Percentiles rank a stretch among this genome's conserved stretches.
Conservation (phyloP, 2,797 vertebrate species). For the Basileuterus tristriatus region DNA sequence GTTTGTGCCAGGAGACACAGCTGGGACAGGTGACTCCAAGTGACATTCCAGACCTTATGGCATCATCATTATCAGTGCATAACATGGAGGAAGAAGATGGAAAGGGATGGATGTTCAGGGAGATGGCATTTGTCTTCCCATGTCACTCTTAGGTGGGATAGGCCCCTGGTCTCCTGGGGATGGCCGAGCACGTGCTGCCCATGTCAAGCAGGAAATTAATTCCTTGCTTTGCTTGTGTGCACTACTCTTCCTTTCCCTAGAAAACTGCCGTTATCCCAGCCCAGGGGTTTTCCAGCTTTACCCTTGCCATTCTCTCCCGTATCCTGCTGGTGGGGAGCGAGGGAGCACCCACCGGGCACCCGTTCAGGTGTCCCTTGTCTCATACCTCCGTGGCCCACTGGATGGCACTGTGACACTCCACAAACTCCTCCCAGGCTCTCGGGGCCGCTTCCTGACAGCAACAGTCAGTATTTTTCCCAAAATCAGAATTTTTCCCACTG, state of each 20-base stretch:
- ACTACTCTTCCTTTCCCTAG: neutral
- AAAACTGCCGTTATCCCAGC: neutral
- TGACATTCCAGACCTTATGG: neutral
- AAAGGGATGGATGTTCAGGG: too few relatives aligned
- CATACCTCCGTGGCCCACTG: neutral
- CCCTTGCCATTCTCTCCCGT: neutral
- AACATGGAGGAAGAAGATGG: too few relatives aligned
- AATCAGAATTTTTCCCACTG: neutral
- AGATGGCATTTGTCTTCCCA: neutral
- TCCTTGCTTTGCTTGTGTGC: neutral
- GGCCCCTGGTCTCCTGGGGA: neutral
- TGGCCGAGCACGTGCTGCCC: neutral
- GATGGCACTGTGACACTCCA: conserved; percentile 7
- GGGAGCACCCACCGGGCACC: rapidly evolving
- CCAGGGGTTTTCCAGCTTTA: neutral
- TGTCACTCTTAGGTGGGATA: neutral
- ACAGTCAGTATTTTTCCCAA: rapidly evolving
- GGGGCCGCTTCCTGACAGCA: neutral
- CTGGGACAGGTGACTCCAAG: neutral
- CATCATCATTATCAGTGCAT: neutral
- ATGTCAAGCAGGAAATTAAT: neutral
- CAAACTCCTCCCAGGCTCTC: neutral
- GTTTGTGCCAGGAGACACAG: neutral
- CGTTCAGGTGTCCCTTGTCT: neutral
- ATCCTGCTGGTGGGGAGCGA: neutral